Evolutionary conservation across 2,113 vertebrate species (phyloP).

Genomic region (Heterochromis multidens): DNA sequence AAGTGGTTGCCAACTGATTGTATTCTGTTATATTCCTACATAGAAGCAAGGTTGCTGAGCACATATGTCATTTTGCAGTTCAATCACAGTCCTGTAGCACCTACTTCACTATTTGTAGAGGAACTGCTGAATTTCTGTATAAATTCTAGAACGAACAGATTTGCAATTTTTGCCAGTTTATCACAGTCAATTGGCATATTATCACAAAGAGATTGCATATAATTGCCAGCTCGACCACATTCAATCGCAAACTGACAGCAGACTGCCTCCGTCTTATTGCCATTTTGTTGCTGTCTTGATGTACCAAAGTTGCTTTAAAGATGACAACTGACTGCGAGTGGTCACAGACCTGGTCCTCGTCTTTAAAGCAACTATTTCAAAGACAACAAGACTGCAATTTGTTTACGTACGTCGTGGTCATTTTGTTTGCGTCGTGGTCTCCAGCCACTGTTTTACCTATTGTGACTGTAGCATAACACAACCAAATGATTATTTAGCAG

Average conservation of each 20-base stretch:
- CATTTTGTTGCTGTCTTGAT: neutral
- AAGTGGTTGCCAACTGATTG: neutral
- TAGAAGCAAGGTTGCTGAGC: neutral
- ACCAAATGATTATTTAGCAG: neutral
- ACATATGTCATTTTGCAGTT: neutral
- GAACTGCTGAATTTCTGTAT: neutral
- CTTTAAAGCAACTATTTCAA: accelerated
- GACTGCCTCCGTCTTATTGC: neutral
- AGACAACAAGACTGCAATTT: accelerated
- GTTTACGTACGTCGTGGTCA: neutral
- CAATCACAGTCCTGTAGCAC: too few relatives aligned
- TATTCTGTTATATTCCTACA: neutral
- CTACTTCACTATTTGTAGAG: neutral
- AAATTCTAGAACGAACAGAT: accelerated
- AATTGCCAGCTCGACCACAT: neutral
- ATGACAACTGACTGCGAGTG: neutral
- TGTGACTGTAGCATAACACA: accelerated
- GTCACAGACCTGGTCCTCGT: neutral
- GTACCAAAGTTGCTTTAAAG: neutral
- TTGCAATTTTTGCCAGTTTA: accelerated
- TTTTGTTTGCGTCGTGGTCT: neutral
- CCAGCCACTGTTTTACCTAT: too few relatives aligned
- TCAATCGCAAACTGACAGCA: accelerated
- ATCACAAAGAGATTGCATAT: neutral
- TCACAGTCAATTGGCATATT: too few relatives aligned